Evolutionary conservation across 2,113 vertebrate genomes (phyloP), one percentile per base, ranked within the genome.

Genomic region (Sinocyclocheilus rhinocerous): DNA sequence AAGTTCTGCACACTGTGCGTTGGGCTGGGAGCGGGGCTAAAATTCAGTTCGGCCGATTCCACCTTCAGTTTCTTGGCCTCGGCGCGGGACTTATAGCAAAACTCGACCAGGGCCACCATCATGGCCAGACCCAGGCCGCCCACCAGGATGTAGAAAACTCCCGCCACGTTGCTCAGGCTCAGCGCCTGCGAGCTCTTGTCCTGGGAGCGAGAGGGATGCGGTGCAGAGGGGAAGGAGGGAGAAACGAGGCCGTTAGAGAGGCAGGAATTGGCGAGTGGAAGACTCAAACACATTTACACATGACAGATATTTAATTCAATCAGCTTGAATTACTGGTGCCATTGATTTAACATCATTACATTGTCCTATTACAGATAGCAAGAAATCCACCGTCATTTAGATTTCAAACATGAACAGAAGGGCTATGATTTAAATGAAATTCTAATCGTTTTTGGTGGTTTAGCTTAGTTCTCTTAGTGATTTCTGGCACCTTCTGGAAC

Each of bases 31-130:
- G 94, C 92, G 92, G 95, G 97, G 94, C 97, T 99, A 98, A 99
- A 97, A 97, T 95, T 97, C 96, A 97, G 95, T 96, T 96, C 96
- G 94, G 95, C 96, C 94, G 97, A 96, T 96, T 98, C 97, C 96
- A 99, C 97, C 97, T 99, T 99, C 97, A 99, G 99, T 97, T 97
- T 96, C 96, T 99, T 99, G 94, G 98, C 98, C 94, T 99, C 98
- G 93, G 98, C 97, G 94, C 98, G 97, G 93, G 98, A 99, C 96
- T 99, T 99, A 97, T 99, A 99, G 97, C 98, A 99, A 98, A 99
- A 99, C 93, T 99, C 98, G 94, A 99, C 97, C 96, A 99, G 95
- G 93, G 98, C 42, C 42, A 45, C 42, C 42, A 45, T 2, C 42
- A 45, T 45, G 42, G 42, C 42, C 42, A 45, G 42, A 93, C 98